Conservation (phyloP, 1,140 invertebrate genomes). For the Trachymyrmex septentrionalis region DNA sequence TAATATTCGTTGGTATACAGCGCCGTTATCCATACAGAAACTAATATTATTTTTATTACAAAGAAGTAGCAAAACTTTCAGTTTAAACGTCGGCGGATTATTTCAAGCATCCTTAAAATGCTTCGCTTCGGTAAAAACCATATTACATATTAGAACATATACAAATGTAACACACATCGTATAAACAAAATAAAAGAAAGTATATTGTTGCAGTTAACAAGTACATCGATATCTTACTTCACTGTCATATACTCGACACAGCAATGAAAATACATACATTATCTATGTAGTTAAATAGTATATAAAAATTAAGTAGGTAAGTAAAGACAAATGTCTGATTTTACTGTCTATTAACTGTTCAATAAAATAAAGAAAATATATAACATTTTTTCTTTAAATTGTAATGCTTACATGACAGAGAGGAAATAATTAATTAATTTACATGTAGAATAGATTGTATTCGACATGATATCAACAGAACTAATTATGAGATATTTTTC, state of each 20-base stretch:
- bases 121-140: constrained; percentile 3
- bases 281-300: neutral
- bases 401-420: neutral
- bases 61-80: neutral
- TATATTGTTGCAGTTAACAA: constrained; percentile 3
- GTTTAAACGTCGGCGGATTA: neutral
- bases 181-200: neutral
- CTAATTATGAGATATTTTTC: neutral
- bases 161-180: neutral
- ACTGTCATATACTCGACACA: constrained; percentile 35
- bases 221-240: constrained; percentile 27
- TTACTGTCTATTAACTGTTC: neutral
- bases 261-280: neutral
- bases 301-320: constrained; percentile 1
- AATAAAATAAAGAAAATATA: neutral
- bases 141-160: neutral
- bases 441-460: neutral
- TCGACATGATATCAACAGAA: neutral
- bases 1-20: neutral
- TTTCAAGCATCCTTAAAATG: constrained; percentile 4
- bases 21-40: neutral
- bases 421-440: constrained; percentile 3
- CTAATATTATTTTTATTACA: constrained; percentile 24
- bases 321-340: neutral
- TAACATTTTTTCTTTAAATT: neutral